phyloP scores from a whole-genome alignment of 1,140 invertebrate species.

The Fopius arisanus region DNA sequence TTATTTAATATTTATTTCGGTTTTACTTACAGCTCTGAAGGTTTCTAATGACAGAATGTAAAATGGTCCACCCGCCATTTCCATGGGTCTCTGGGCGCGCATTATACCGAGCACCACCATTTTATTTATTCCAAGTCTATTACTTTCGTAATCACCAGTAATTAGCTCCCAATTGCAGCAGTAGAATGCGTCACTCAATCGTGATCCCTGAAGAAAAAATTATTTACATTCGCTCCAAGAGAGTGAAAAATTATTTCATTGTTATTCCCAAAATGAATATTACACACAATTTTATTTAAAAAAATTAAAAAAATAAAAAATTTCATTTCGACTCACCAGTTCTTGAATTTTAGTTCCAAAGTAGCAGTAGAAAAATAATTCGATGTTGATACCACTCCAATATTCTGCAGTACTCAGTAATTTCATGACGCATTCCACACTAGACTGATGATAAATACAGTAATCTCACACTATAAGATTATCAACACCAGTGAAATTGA shows the following conservation, averaged over 20 bases:
- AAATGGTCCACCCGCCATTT: constrained; percentile 54
- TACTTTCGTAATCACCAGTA: background rate
- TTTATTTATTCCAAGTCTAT: constrained; percentile 38
- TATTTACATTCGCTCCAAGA: background rate
- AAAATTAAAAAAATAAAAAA: too few species aligned
- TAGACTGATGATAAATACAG: constrained; percentile 39
- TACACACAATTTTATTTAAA: too few species aligned
- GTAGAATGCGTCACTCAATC: constrained; percentile 48
- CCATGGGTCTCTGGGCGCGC: constrained; percentile 48
- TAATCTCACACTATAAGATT: background rate
- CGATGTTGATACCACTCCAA: constrained; percentile 44
- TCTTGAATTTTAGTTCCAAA: constrained; percentile 48
- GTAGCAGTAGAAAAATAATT: constrained; percentile 55
- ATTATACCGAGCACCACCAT: constrained; percentile 45
- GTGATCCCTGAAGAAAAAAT: constrained; percentile 43
- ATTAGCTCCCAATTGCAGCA: constrained; percentile 44
- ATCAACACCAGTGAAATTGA: background rate
- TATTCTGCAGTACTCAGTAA: constrained; percentile 49
- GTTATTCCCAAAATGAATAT: background rate
- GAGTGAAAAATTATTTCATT: background rate
- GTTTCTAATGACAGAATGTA: constrained; percentile 55
- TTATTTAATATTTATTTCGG: constrained; percentile 13
- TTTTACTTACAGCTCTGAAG: constrained; percentile 47
- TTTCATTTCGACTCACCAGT: constrained; percentile 40
- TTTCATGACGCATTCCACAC: constrained; percentile 41